Conservation (phyloP, 64 coral and sea anemone genomes). For the Anthopleura sola region DNA sequence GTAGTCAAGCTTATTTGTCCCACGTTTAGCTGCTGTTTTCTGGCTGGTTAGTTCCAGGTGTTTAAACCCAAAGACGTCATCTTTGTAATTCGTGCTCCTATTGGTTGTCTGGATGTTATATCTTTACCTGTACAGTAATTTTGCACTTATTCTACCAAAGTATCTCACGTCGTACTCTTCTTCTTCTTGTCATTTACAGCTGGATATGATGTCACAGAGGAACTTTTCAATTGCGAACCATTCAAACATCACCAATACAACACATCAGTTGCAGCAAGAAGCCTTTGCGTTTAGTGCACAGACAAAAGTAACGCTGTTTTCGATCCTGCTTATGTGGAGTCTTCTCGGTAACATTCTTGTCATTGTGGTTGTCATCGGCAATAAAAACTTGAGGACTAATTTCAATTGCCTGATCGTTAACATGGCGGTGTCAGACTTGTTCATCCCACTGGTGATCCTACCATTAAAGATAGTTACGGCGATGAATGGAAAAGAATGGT, state of each 20-base stretch:
- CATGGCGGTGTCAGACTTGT: slow-evolving; percentile 52
- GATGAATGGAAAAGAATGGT: slow-evolving; percentile 8
- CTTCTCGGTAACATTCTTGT: slow-evolving; percentile 46
- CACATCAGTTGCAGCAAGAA: background rate
- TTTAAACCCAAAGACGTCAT: no score
- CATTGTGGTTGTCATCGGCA: slow-evolving; percentile 16
- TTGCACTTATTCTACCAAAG: no score
- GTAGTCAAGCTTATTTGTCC: no score
- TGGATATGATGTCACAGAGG: background rate
- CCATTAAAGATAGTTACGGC: slow-evolving; percentile 26
- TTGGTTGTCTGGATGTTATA: no score
- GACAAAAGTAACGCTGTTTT: slow-evolving; percentile 5
- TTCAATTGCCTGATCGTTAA: slow-evolving; percentile 51
- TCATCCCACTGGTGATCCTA: slow-evolving; percentile 29
- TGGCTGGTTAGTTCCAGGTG: no score
- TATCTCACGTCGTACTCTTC: background rate
- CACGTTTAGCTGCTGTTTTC: no score
- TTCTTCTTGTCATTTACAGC: background rate
- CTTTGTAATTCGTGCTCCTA: no score
- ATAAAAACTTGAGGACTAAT: slow-evolving; percentile 39
- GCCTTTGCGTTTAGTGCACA: background rate
- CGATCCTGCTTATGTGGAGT: slow-evolving; percentile 41
- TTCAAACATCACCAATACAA: background rate
- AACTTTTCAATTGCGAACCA: background rate
- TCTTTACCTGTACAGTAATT: no score